Base-by-base conservation (phyloP, 2,113 vertebrate genomes). In the Nothoprocta pentlandii region DNA sequence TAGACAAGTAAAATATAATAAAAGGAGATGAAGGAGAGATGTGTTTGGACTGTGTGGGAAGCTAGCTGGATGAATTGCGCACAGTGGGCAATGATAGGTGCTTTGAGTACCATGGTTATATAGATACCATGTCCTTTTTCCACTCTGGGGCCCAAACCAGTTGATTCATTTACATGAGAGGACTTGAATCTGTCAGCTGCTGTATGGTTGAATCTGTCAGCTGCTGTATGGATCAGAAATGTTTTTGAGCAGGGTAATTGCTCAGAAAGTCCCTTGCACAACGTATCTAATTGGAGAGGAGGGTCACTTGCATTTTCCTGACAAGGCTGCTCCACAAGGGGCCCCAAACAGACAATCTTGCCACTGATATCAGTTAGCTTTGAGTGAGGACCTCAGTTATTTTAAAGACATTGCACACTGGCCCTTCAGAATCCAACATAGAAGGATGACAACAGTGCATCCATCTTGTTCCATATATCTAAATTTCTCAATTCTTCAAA, bases 201-300 rank as follows among this genome's bases (percentile, higher is more conserved):
- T 26, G 61, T 10, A 16, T 32, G 13, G 10, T 9, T 66, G 51
- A 44, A 66, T 16, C 51, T 34, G 19, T 42, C 5, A 36, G 32
- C 25, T 59, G 51, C 25, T 26, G 61, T 10, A 16, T 32, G 13
- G 10, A 58, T 30, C 49, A 36, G 42, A 68, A 44, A 32, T 6
- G 20, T 26, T 51, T 30, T 14, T 46, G 34, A 39, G 47, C 1
- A 3, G 22, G 21, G 14, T 8, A 64, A n/a, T n/a, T 1, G 0
- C 47, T 70, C 39, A 12, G 30, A 26, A 46, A 56, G 67, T 4
- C 26, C 26, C 22, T 54, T 34, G 41, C 6, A 12, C 11, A 49
- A 4, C 15, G 6, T 28, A 30, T 15, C 10, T 41, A 41, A 71
- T 21, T 56, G 21, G 13, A 64, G 49, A 66, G 1, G 1, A 20